A percentile compares a stretch with the other conserved stretches of the same genome.
Evolutionary conservation across 2,888 invertebrate species (phyloP).

Genomic region (Acleris literana): DNA sequence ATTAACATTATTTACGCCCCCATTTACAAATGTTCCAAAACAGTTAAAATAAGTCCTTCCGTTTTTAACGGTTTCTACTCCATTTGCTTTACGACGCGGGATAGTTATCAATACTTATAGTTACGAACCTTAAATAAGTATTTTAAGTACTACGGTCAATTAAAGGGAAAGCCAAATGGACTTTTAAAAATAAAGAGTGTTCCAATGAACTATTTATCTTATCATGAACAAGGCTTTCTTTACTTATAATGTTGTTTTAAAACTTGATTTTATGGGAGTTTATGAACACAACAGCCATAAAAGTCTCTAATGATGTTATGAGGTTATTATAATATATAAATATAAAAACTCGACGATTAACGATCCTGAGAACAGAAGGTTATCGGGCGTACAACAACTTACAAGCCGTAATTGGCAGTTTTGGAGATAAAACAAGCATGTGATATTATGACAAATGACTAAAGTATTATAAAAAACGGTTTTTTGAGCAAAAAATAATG

Average conservation of each 20-base stretch:
- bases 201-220: slow-evolving; percentile 59
- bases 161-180: slow-evolving; percentile 61
- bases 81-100: slow-evolving; percentile 59
- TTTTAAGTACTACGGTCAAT: slow-evolving; percentile 64
- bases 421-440: slow-evolving; percentile 36
- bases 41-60: slow-evolving; percentile 35
- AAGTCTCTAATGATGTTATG: slow-evolving; percentile 57
- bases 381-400: slow-evolving; percentile 40
- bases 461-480: slow-evolving; percentile 8
- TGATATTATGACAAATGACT: slow-evolving; percentile 30
- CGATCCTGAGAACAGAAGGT: slow-evolving; percentile 39
- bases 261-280: slow-evolving; percentile 51
- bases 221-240: slow-evolving; percentile 53
- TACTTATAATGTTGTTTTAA: slow-evolving; percentile 59
- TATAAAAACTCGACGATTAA: slow-evolving; percentile 47
- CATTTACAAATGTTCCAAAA: slow-evolving; percentile 40
- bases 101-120: slow-evolving; percentile 33
- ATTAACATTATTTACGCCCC: slow-evolving; percentile 36
- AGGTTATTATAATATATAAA: slow-evolving; percentile 61
- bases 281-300: slow-evolving; percentile 57
- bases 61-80: slow-evolving; percentile 46
- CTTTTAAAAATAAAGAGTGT: slow-evolving; percentile 51
- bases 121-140: slow-evolving; percentile 58
- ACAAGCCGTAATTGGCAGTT: slow-evolving; percentile 42
- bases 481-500: slow-evolving; percentile 8